These are phyloP conservation scores for Archaeoteleia sp. DNA, from an alignment of 2,888 invertebrate species.

Conservation along the genomic window DNA sequence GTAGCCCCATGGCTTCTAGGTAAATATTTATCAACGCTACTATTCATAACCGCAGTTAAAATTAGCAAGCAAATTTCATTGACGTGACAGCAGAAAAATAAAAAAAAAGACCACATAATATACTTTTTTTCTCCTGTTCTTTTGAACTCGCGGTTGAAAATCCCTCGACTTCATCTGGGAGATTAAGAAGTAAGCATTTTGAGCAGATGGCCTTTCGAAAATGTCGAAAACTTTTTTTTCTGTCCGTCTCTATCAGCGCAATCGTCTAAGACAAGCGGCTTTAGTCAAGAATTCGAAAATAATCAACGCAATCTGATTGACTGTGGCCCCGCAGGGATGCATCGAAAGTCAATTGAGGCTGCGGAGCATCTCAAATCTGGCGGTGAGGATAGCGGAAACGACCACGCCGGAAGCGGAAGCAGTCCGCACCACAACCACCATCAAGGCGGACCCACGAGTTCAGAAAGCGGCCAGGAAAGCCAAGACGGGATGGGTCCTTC, in stretches of 20 bases:
- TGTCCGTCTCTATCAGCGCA: conserved; percentile 75
- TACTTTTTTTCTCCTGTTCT: conserved; percentile 23
- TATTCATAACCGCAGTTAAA: conserved; percentile 6
- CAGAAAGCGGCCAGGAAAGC: conserved; percentile 72
- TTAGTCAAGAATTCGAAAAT: conserved; percentile 75
- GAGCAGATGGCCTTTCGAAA: conserved; percentile 29
- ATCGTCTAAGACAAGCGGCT: conserved; percentile 75
- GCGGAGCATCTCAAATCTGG: conserved; percentile 94
- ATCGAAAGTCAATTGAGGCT: conserved; percentile 98
- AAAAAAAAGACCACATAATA: background rate
- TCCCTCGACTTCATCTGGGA: conserved; percentile 39
- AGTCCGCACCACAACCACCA: conserved; percentile 71
- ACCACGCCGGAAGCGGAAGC: conserved; percentile 72
- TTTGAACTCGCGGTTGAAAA: conserved; percentile 30
- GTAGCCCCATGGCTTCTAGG: conserved; percentile 99
- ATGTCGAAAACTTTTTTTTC: conserved; percentile 65
- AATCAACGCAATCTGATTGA: conserved; percentile 74
- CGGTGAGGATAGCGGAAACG: conserved; percentile 80
- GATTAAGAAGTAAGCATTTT: conserved; percentile 22
- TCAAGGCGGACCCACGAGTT: conserved; percentile 71
- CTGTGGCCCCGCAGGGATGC: conserved; percentile 89
- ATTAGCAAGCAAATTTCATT: conserved; percentile 18
- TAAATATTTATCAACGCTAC: conserved; percentile 76
- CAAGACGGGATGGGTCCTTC: conserved; percentile 72
- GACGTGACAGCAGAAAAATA: conserved; percentile 44